Conservation (phyloP, 1,140 invertebrate genomes). For the Ridgeia piscesae region DNA sequence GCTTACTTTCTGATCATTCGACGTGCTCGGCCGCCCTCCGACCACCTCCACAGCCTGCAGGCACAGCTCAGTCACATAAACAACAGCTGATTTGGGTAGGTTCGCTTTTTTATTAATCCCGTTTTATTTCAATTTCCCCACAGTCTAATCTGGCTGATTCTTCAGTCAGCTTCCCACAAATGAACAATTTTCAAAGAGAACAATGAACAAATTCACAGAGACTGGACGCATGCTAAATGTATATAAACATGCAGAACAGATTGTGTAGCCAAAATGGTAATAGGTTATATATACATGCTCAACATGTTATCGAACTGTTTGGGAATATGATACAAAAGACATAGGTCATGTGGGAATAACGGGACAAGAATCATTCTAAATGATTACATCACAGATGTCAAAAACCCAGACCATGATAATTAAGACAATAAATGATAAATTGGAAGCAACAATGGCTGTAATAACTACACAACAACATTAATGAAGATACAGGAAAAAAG, state of each 20-base stretch:
- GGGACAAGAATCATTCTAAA: too few species aligned
- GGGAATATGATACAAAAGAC: too few species aligned
- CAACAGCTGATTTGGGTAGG: not conserved
- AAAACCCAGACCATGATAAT: not conserved
- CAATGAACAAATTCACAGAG: too few species aligned
- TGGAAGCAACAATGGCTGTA: not conserved
- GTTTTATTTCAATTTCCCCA: not conserved
- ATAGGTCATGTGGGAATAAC: too few species aligned
- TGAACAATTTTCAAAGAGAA: not conserved
- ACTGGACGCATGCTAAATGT: too few species aligned
- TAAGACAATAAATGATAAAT: not conserved
- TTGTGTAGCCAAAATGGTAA: too few species aligned
- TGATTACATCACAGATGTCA: not conserved
- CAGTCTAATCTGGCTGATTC: not conserved
- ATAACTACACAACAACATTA: not conserved
- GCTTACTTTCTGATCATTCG: not conserved
- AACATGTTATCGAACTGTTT: too few species aligned
- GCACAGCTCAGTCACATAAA: conserved; percentile 22
- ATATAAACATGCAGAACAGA: too few species aligned
- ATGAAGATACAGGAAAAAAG: not conserved
- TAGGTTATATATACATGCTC: too few species aligned
- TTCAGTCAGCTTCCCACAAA: not conserved
- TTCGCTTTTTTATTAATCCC: too few species aligned
- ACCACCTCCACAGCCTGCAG: conserved; percentile 40
- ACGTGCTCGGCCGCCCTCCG: not conserved